Base-by-base conservation (phyloP, 2,888 invertebrate species). In the Sthenelais limicola region DNA sequence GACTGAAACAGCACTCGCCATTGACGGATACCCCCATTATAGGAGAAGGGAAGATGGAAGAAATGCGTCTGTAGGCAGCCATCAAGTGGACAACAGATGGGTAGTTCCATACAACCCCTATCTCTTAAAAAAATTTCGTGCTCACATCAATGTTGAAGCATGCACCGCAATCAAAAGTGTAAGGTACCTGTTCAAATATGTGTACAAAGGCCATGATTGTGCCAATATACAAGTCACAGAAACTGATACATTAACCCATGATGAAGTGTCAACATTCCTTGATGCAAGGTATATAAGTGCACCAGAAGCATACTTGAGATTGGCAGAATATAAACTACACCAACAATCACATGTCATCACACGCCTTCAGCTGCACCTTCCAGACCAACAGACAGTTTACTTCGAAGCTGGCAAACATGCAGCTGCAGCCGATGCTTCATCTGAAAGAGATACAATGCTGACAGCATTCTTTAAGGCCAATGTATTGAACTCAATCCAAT, bases 71-170 rank as follows among this genome's bases (percentile, higher is more conserved):
- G 30, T 33, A 5, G 49, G 38, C 9, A 67, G 72, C 51, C 51
- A 47, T 24, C 12, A 77, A 68, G 68, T 83, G 62, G 83, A 85
- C 73, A 88, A 87, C 76, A 58, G 80, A 30, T 83, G 79, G 79
- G 82, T 87, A 7, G 86, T 88, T 9, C 87, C 88, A 0, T 86
- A 86, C 76, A 86, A 84, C 74, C 82, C 83, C 1, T 81, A 76
- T 68, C 71, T 88, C 24, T 72, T 73, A 7, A 67, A 76, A 56
- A 84, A 80, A 68, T 88, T 79, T 77, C 79, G 86, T 70, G 76
- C 77, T 21, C 88, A 88, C 74, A 85, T 88, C 47, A 88, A 88
- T 78, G 82, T 87, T 0, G 86, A 88, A 80, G 54, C 78, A 28
- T 80, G 81, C 70, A 48, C 73, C 3, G 71, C 78, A n/a, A 62